phyloP scores from a whole-genome alignment of 2,888 invertebrate species.

The Caenorhabditis sp. region DNA sequence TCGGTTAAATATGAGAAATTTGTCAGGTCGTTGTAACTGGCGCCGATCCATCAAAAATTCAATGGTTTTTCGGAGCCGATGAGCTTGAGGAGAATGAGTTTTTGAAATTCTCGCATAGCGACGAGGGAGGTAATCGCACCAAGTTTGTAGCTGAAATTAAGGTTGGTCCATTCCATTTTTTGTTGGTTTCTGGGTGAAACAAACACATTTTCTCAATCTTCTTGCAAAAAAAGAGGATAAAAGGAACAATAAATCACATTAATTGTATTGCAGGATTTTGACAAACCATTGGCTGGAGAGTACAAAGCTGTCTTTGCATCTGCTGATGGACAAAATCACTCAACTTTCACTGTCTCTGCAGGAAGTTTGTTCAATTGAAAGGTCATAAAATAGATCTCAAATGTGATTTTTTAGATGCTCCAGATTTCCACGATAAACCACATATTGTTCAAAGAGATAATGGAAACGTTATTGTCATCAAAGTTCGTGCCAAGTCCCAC shows the following conservation, averaged over 20 bases:
- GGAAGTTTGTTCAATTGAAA: conserved; percentile 60
- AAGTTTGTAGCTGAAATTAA: conserved; percentile 66
- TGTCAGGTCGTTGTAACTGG: conserved; percentile 63
- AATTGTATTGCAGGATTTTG: conserved; percentile 65
- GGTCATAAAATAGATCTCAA: background rate
- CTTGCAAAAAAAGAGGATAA: too few species aligned
- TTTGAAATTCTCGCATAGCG: conserved; percentile 61
- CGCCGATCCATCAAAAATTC: conserved; percentile 64
- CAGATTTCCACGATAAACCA: conserved; percentile 71
- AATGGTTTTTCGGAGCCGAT: conserved; percentile 66
- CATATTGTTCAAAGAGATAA: conserved; percentile 71
- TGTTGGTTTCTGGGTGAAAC: background rate
- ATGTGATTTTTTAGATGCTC: conserved; percentile 64
- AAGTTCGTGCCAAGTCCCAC: conserved; percentile 70
- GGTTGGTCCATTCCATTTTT: too few species aligned
- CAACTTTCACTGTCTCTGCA: conserved; percentile 69
- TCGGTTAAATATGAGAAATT: background rate
- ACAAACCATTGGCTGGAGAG: conserved; percentile 69
- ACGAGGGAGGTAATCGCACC: conserved; percentile 68
- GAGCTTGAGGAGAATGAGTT: conserved; percentile 64
- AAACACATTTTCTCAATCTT: background rate
- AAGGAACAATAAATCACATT: conserved; percentile 43
- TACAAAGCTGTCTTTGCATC: conserved; percentile 68
- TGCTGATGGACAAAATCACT: conserved; percentile 66
- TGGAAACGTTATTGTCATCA: conserved; percentile 70